Evolutionary conservation across 2,113 vertebrate species (phyloP), one percentile per base, ranked within the genome.

Genomic region (Hystrix brachyura): DNA sequence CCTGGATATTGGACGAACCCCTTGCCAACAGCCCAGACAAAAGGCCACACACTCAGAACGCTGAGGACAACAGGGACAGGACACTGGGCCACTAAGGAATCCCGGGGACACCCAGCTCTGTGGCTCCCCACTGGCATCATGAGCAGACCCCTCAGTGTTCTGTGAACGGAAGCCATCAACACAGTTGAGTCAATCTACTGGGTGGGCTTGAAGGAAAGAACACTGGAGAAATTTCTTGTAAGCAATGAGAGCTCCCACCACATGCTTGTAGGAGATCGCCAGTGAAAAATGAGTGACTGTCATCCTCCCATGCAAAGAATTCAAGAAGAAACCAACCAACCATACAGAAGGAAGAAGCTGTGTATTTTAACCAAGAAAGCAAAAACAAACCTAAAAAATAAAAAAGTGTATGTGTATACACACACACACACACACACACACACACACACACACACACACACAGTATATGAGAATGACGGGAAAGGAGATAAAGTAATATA

Each of bases 1-100:
- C 10, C 67, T 7, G 23, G n/a, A 65, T 23, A 62, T 32, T 19
- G 12, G 51, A 18, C 7, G n/a, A 11, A 13, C 19, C 5, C 15
- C 29, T 17, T 18, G 17, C 29, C 53, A 12, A 55, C 9, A 23
- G 29, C 3, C 43, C 43, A 55, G 18, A 17, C 43, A 48, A 51
- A 38, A 0, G 19, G 62, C 14, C 1, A 0, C 25, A 27, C 0
- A 17, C 8, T 53, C 25, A 12, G 32, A 34, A 59, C 0, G 1
- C 29, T 21, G 46, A 82, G 78, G 17, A 46, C 7, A 11, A 27
- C 43, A n/a, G 18, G 27, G 3, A 11, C 18, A 9, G 65, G 34
- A 3, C 38, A 2, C 38, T 13, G 67, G 11, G 19, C 3, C 72
- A 38, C 69, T 15, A 14, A 12, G 23, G 27, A 57, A 71, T 8